Percentiles rank a stretch among this genome's conserved stretches.
phyloP scores from a whole-genome alignment of 2,888 invertebrate species.

The Cheilosia vulpina region DNA sequence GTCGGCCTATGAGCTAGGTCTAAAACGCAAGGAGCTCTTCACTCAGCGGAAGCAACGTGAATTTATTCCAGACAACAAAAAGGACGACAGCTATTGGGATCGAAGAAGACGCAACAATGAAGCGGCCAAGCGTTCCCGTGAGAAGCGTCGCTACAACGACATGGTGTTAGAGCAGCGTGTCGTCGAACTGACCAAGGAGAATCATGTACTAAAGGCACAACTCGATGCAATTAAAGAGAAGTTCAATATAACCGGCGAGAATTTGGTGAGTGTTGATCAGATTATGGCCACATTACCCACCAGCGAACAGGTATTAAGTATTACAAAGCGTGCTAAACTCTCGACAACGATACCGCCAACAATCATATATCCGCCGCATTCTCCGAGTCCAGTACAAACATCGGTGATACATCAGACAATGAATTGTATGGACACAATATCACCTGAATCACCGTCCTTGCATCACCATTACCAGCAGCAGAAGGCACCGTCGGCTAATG shows the following conservation, averaged over 20 bases:
- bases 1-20: slow-evolving; percentile 75
- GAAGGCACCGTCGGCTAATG: slow-evolving; percentile 80
- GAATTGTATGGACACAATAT: slow-evolving; percentile 57
- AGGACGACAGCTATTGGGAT: slow-evolving; percentile 99
- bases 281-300: slow-evolving; percentile 93
- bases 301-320: slow-evolving; percentile 92
- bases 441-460: slow-evolving; percentile 58
- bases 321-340: slow-evolving; percentile 88
- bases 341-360: slow-evolving; percentile 84
- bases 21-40: slow-evolving; percentile 92
- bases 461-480: slow-evolving; percentile 55
- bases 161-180: slow-evolving; percentile 98
- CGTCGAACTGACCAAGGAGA: slow-evolving; percentile 96
- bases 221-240: slow-evolving; percentile 96
- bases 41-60: slow-evolving; percentile 96
- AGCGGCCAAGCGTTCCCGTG: slow-evolving; percentile 97
- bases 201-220: slow-evolving; percentile 96
- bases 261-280: slow-evolving; percentile 93
- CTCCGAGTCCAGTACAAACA: slow-evolving; percentile 86
- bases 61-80: slow-evolving; percentile 98
- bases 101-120: slow-evolving; percentile 97
- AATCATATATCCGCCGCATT: slow-evolving; percentile 86
- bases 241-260: slow-evolving; percentile 94
- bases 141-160: slow-evolving; percentile 97
- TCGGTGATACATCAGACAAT: slow-evolving; percentile 87